Base-by-base conservation (phyloP, 2,797 vertebrate species). In the Eidolon dupreanum region DNA sequence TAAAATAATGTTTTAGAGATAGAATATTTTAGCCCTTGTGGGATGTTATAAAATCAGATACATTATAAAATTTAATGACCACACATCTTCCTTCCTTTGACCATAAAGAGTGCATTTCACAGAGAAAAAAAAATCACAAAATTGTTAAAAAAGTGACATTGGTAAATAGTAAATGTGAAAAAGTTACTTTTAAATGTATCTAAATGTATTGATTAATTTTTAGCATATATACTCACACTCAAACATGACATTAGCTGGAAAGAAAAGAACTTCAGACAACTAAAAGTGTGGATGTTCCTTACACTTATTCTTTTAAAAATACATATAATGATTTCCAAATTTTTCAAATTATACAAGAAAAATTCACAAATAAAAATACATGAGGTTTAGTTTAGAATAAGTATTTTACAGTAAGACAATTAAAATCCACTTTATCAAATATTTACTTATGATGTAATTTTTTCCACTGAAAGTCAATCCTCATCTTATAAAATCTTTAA, bases 331-430 rank as follows among this genome's bases (percentile, higher is more conserved):
- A 33, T 92, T 97, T 65, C 43, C 55, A 92, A 71, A 57, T n/a
- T 79, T 82, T 83, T 96, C 78, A 90, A 90, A 77, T 90, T 43
- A 90, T 36, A 38, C n/a, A 73, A 68, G 31, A 89, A 93, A 90
- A 93, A 31, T 4, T 71, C 43, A 73, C 20, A 85, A 95, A 90
- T 73, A 92, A 82, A 88, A 87, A 82, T 70, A 73, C 19, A 61
- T 9, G 68, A 86, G 26, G 57, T 71, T 86, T 55, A 36, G 31
- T 86, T 68, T 70, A 43, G 8, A 74, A 31, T 91, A 19, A 46
- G n/a, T 78, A 20, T 59, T 74, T 33, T 38, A 78, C 1, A 82
- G 59, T n/a, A 79, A 70, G 17, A 90, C 2, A 51, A 22, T 77
- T 79, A 88, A 85, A 93, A 84, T 85, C 61, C 68, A 81, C 38